These are phyloP conservation scores for Drosophila malerkotliana DNA, from an alignment of 1,140 invertebrate species.

Conservation along the genomic window DNA sequence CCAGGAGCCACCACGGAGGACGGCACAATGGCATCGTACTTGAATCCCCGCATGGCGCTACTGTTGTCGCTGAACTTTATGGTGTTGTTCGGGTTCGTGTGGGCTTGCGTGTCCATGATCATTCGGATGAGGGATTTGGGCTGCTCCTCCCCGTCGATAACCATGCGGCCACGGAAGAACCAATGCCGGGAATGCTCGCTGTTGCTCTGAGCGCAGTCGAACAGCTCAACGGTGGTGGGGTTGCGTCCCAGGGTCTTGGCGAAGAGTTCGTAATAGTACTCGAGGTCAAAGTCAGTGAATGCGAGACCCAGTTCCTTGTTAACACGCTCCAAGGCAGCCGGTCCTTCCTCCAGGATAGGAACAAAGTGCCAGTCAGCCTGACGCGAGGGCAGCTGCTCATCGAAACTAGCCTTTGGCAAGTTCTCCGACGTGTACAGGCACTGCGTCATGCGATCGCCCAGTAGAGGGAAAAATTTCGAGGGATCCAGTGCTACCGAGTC, in stretches of 20 bases:
- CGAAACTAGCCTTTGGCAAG: slow-evolving; percentile 89
- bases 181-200: slow-evolving; percentile 97
- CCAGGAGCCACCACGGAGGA: slow-evolving; percentile 87
- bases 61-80: slow-evolving; percentile 99
- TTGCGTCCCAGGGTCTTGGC: slow-evolving; percentile 92
- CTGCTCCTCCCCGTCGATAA: slow-evolving; percentile 92
- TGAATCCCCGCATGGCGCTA: slow-evolving; percentile 95
- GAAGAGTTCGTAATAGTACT: slow-evolving; percentile 94
- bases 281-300: slow-evolving; percentile 94
- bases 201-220: slow-evolving; percentile 99
- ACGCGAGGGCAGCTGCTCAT: slow-evolving; percentile 86
- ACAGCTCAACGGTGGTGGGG: slow-evolving; percentile 98
- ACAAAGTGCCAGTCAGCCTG: slow-evolving; percentile 92
- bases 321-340: slow-evolving; percentile 91
- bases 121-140: slow-evolving; percentile 94
- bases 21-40: slow-evolving; percentile 88
- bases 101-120: slow-evolving; percentile 95
- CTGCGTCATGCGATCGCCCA: slow-evolving; percentile 93
- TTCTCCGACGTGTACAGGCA: slow-evolving; percentile 89
- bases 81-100: slow-evolving; percentile 96
- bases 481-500: slow-evolving; percentile 75
- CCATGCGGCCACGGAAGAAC: slow-evolving; percentile 96
- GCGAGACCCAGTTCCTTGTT: slow-evolving; percentile 92
- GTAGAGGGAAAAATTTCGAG: slow-evolving; percentile 85
- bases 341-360: slow-evolving; percentile 91